Evolutionary conservation across 2,113 vertebrate genomes (phyloP).

Genomic region (Hypocryptadius cinnamomeus): DNA sequence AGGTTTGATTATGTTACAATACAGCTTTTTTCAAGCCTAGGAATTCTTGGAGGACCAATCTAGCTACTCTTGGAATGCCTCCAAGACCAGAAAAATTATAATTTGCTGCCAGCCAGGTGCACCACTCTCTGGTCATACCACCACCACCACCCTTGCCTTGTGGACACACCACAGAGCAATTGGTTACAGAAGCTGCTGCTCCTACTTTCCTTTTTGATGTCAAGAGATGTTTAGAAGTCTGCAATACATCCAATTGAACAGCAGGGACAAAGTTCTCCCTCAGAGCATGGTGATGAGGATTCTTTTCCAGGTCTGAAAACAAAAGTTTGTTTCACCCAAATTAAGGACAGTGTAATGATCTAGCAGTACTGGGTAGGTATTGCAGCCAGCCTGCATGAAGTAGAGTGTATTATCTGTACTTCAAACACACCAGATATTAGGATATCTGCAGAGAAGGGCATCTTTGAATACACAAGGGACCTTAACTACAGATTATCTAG

Average conservation of each 20-base stretch:
- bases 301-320: neutral
- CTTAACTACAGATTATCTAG: neutral
- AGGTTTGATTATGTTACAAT: neutral
- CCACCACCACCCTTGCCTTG: neutral
- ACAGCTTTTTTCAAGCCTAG: neutral
- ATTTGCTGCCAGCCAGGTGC: neutral
- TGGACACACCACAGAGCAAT: neutral
- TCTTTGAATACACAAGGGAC: neutral
- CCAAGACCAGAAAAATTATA: neutral
- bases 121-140: neutral
- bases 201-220: neutral
- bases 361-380: neutral
- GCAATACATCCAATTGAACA: neutral
- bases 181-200: neutral
- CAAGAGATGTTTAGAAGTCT: neutral
- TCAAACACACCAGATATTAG: neutral
- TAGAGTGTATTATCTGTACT: neutral
- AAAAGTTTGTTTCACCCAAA: neutral
- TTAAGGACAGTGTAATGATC: neutral
- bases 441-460: neutral
- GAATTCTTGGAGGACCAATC: neutral
- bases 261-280: neutral
- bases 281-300: fast-evolving
- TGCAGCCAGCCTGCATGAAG: neutral
- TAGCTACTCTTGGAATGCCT: neutral